Percentiles rank a stretch among this genome's conserved stretches.
These are phyloP conservation scores for Eledona agricola DNA, from an alignment of 2,888 invertebrate species.

Conservation along the genomic window DNA sequence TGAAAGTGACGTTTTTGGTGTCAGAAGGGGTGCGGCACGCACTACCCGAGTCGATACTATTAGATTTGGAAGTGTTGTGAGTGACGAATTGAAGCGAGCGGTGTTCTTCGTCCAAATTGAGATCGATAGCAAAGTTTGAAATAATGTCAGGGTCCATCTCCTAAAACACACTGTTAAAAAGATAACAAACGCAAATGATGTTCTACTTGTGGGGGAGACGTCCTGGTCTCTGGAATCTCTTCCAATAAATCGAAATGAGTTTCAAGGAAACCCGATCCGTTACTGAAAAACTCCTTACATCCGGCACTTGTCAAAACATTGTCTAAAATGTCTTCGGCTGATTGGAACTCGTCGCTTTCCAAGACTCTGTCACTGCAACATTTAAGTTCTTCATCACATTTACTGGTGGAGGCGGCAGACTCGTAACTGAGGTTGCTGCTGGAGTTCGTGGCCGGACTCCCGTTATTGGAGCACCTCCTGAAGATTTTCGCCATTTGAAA, in stretches of 20 bases:
- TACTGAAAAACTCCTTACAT: conserved; percentile 59
- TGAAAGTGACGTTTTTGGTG: conserved; percentile 61
- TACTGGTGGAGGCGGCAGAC: conserved; percentile 63
- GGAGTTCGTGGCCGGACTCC: conserved; percentile 53
- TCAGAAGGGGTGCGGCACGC: conserved; percentile 57
- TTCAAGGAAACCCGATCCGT: conserved; percentile 57
- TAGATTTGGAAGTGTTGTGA: conserved; percentile 48
- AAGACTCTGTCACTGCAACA: conserved; percentile 20
- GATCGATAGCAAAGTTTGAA: conserved; percentile 61
- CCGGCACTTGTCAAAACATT: conserved; percentile 59
- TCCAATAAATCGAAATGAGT: conserved; percentile 57
- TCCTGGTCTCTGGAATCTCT: conserved; percentile 18
- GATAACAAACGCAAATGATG: too few relatives aligned
- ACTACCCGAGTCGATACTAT: conserved; percentile 57
- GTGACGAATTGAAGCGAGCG: conserved; percentile 54
- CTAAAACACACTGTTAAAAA: conserved; percentile 39
- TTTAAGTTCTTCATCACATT: conserved; percentile 25
- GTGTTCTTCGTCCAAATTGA: conserved; percentile 59
- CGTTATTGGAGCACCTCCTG: conserved; percentile 46
- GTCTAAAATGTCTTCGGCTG: conserved; percentile 66
- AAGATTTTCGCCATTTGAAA: conserved; percentile 63
- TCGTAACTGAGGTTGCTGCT: conserved; percentile 66
- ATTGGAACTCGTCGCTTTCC: conserved; percentile 64
- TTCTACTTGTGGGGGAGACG: conserved; percentile 28
- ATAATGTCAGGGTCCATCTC: conserved; percentile 60